These are phyloP conservation scores for Pseudolaguvia tuberculata DNA, from an alignment of 2,113 vertebrate genomes.

Conservation along the genomic window DNA sequence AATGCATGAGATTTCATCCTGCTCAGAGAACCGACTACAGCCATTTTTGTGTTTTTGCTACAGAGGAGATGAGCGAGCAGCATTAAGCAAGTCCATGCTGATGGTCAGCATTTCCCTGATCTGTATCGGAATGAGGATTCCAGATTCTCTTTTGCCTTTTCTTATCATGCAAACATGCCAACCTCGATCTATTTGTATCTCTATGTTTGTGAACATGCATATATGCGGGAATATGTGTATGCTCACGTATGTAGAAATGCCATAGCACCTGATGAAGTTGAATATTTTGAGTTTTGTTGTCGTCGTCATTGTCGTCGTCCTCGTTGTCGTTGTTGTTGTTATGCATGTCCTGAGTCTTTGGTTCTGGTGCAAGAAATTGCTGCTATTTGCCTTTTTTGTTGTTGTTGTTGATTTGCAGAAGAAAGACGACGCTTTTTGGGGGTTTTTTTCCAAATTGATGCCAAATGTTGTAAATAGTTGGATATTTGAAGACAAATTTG, in stretches of 20 bases:
- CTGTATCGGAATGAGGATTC: constrained; percentile 43
- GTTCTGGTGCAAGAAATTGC: constrained; percentile 70
- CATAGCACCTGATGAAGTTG: constrained; percentile 57
- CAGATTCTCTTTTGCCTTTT: constrained; percentile 61
- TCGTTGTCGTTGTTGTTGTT: constrained; percentile 48
- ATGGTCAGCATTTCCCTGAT: constrained; percentile 60
- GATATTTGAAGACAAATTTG: constrained; percentile 76
- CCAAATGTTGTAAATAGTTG: constrained; percentile 75
- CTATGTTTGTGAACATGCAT: constrained; percentile 59
- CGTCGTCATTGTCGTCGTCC: no score
- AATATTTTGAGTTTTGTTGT: constrained; percentile 49
- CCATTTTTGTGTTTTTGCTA: constrained; percentile 54
- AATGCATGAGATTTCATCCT: constrained; percentile 56
- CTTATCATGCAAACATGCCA: constrained; percentile 62
- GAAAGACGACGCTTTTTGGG: constrained; percentile 48
- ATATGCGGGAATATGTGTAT: constrained; percentile 65
- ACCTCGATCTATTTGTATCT: constrained; percentile 57
- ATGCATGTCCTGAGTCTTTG: constrained; percentile 49
- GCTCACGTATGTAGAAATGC: constrained; percentile 55
- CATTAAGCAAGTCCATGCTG: constrained; percentile 46
- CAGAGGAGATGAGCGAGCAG: constrained; percentile 52
- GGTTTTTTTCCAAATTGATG: constrained; percentile 71
- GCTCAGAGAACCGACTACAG: constrained; percentile 51
- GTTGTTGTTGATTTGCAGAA: constrained; percentile 53
- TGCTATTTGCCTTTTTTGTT: constrained; percentile 73